phyloP scores from a whole-genome alignment of 2,797 vertebrate species.

The Gambusia yucatana region DNA sequence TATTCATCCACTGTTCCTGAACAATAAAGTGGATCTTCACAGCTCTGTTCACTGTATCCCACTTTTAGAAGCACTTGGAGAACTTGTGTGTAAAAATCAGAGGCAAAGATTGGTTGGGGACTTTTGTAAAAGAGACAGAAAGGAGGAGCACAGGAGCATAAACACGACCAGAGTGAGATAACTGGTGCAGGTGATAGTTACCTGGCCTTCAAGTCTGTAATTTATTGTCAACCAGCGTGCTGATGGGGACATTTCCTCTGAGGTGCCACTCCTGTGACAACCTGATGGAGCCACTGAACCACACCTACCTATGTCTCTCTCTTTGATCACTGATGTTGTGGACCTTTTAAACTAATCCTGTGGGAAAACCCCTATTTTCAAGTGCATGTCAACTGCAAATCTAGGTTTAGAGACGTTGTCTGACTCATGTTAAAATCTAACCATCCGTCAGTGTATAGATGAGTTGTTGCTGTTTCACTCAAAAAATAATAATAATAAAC shows the following conservation, averaged over 20 bases:
- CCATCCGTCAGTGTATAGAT: neutral
- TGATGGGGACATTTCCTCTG: constrained; percentile 46
- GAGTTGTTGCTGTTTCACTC: neutral
- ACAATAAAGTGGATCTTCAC: neutral
- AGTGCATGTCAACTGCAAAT: constrained; percentile 48
- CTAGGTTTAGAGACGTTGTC: constrained; percentile 18
- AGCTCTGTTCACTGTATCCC: neutral
- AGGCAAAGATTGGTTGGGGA: neutral
- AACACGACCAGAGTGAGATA: constrained; percentile 46
- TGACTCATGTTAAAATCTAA: constrained; percentile 34
- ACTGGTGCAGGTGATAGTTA: constrained; percentile 67
- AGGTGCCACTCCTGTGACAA: constrained; percentile 56
- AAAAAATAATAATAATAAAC: neutral
- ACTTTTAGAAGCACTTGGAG: neutral
- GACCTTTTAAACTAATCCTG: constrained; percentile 52
- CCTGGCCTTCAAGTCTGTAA: constrained; percentile 65
- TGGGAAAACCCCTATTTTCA: constrained; percentile 35
- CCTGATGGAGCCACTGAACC: constrained; percentile 50
- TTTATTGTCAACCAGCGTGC: constrained; percentile 58
- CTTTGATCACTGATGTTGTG: constrained; percentile 65
- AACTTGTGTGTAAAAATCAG: neutral
- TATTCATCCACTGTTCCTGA: neutral
- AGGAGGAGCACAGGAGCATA: constrained; percentile 13
- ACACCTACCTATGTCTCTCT: constrained; percentile 42
- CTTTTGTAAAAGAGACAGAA: neutral